Evolutionary conservation across 2,797 vertebrate species (phyloP), one percentile per base, ranked within the genome.

Genomic region (Cossypha niveicapilla): DNA sequence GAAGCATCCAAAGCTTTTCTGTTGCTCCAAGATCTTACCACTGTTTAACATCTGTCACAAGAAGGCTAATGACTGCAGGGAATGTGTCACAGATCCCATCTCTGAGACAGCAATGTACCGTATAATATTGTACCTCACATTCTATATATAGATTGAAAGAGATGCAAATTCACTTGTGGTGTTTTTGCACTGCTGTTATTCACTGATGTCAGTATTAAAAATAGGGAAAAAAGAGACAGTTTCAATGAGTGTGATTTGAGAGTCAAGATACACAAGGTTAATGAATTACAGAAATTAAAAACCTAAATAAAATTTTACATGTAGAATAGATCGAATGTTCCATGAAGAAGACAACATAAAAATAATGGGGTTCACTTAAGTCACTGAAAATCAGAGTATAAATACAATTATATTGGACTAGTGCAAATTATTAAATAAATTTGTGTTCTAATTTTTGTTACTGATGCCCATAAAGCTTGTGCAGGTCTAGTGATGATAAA

Each of bases 21-120:
- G 37, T 27, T 91, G 35, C 34, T 85, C 51, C 56, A 62, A 44
- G 90, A 86, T 27, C 50, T 76, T 67, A 65, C 34, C 32, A 51
- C 39, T 66, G 45, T 81, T 90, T 73, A 81, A 89, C 89, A 95
- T 61, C 80, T 94, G 73, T 72, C 88, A 82, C 35, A 37, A 57
- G 57, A 89, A 77, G 35, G 53, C 32, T 78, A 76, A 72, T 66
- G 76, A 65, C 61, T 8, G 3, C 50, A 71, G 60, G 45, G 54
- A 72, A 76, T 12, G 13, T 23, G 32, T 51, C 65, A 32, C 12
- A 47, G 32, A 60, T 54, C 34, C 62, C 6, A 1, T 44, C 25
- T 56, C 47, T 44, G 86, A 84, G 68, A 28, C 39, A 77, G 50
- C 30, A 83, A 56, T 24, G 19, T 53, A 48, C 2, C 11, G 44